Conservation (phyloP, 2,113 vertebrate species). For the Paedocypris sp. region DNA sequence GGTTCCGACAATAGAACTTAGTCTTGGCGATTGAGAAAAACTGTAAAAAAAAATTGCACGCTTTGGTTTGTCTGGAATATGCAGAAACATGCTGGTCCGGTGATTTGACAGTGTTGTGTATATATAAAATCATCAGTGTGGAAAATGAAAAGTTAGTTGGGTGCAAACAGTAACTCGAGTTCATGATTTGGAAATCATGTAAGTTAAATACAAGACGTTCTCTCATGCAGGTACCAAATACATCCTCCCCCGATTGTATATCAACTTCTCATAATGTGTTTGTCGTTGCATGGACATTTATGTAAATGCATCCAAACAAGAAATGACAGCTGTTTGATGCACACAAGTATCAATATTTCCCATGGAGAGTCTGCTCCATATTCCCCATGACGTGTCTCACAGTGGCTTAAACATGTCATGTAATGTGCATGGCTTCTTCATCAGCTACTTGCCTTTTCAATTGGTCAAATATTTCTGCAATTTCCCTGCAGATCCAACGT, state of each 20-base stretch:
- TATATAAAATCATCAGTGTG: neutral
- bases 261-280: neutral
- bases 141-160: neutral
- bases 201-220: neutral
- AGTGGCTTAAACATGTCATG: neutral
- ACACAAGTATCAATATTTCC: slow-evolving; percentile 24
- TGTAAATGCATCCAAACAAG: slow-evolving; percentile 42
- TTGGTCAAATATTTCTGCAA: neutral
- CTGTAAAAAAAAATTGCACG: too few species aligned
- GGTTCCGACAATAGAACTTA: too few species aligned
- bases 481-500: slow-evolving; percentile 79
- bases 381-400: too few species aligned
- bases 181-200: slow-evolving; percentile 9
- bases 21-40: too few species aligned
- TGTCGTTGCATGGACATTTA: slow-evolving; percentile 27
- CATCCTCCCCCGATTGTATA: slow-evolving; percentile 4
- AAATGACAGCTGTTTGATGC: slow-evolving; percentile 30
- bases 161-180: neutral
- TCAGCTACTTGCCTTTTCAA: neutral
- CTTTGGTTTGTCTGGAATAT: too few species aligned
- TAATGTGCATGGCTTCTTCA: neutral
- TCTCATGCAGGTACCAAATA: neutral
- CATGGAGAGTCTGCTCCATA: too few species aligned
- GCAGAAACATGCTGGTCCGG: too few species aligned
- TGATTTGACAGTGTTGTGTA: neutral